phyloP scores from a whole-genome alignment of 2,113 vertebrate species.

The Hyla sarda region DNA sequence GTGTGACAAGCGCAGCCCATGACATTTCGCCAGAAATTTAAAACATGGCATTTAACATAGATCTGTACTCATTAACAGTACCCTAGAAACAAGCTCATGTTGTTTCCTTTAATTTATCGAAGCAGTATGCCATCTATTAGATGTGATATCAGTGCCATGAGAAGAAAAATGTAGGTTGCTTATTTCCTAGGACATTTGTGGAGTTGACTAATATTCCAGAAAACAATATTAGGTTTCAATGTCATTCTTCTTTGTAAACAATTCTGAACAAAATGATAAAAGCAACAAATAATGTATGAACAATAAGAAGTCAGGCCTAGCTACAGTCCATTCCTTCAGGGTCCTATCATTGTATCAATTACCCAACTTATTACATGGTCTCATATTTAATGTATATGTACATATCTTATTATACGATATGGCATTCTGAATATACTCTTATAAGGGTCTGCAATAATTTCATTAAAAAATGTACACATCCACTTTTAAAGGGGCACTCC shows the following conservation, averaged over 20 bases:
- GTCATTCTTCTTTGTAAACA: background rate
- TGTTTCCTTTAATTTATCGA: conserved; percentile 66
- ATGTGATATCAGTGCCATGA: conserved; percentile 52
- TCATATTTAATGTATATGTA: too few relatives aligned
- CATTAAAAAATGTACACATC: too few relatives aligned
- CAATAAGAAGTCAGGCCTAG: background rate
- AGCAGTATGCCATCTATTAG: conserved; percentile 63
- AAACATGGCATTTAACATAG: conserved; percentile 69
- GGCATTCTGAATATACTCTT: too few relatives aligned
- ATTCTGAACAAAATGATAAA: background rate
- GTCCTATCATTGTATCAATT: background rate
- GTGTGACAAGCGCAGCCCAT: conserved; percentile 69
- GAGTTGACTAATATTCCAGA: background rate
- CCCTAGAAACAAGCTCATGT: conserved; percentile 59
- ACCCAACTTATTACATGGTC: background rate
- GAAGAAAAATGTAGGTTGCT: conserved; percentile 18
- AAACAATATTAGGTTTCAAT: background rate
- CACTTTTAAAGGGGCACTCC: too few relatives aligned
- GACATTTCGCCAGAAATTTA: conserved; percentile 73
- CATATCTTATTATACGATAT: too few relatives aligned
- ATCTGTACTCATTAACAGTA: conserved; percentile 66
- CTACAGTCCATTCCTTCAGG: background rate
- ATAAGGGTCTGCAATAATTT: too few relatives aligned
- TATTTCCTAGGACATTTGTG: conserved; percentile 16
- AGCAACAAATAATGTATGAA: background rate